Evolutionary conservation across 2,797 vertebrate species (phyloP).

Genomic region (Falco biarmicus): DNA sequence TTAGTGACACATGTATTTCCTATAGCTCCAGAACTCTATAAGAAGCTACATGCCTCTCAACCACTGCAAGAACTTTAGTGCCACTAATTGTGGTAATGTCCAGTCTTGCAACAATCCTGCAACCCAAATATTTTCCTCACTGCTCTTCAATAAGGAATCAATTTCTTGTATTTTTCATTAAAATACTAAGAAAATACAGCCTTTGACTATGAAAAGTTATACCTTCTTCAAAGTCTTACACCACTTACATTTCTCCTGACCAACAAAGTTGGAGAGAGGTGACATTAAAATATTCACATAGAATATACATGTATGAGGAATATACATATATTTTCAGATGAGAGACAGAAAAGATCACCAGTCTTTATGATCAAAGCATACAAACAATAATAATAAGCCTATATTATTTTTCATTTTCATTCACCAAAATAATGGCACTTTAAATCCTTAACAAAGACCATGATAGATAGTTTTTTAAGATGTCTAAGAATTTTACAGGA

Average conservation of each 20-base stretch:
- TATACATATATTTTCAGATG: not conserved
- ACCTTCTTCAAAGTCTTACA: not conserved
- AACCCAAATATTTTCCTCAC: not conserved
- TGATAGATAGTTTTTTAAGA: not conserved
- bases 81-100: not conserved
- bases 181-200: not conserved
- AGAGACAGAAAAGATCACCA: not conserved
- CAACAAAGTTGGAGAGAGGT: not conserved
- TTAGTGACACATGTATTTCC: not conserved
- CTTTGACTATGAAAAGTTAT: not conserved
- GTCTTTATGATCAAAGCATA: not conserved
- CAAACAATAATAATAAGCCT: not conserved
- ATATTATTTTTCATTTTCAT: not conserved
- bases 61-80: not conserved
- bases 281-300: not conserved
- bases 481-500: not conserved
- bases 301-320: not conserved
- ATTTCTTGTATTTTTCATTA: not conserved
- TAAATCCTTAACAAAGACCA: not conserved
- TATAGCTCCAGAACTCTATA: not conserved
- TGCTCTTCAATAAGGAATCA: not conserved
- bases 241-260: not conserved
- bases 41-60: not conserved
- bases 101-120: constrained; percentile 1
- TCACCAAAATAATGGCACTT: not conserved